Evolutionary conservation across 2,797 vertebrate species (phyloP), one percentile per base, ranked within the genome.

Genomic region (Danionella dracula): DNA sequence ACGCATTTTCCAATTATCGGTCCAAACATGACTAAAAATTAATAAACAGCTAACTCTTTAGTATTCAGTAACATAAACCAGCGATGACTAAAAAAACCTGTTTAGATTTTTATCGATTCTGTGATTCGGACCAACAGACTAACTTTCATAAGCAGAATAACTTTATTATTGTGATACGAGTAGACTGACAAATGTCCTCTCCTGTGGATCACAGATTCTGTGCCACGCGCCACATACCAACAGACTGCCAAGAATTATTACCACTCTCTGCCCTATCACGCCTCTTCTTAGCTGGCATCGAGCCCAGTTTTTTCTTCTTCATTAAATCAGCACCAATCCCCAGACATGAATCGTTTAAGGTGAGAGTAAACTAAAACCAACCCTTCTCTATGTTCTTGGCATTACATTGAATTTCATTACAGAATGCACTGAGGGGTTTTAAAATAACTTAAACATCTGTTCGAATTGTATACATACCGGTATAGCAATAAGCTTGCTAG

Each of bases 271-370:
- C 29, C 21, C 44, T 48, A 21, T 48, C 31, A 4, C 4, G 38
- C 16, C 17, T 31, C 35, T 51, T 23, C 60, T 31, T 12, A 31
- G 38, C 37, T 63, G 60, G 60, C 60, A 53, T 34, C 16, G 41
- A 34, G 60, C 60, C 60, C 35, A 42, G 48, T 1, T 63, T 51
- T 42, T n/a, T n/a, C n/a, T n/a, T n/a, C n/a, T n/a, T 35, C 60
- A 63, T 53, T 41, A 29, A 42, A 42, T 63, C 32, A 42, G 51
- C 60, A 42, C 46, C 8, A 23, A 63, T 21, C 34, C 27, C 27
- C 40, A 31, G 15, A 31, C 27, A 44, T 12, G 16, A 44, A 23
- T 15, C 37, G 8, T 12, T 19, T 5, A 31, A 37, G 49, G 19
- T 45, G 27, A 40, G 17, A 8, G 20, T 27, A 31, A 10, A 31